Percentiles rank a stretch among this genome's conserved stretches.
These are phyloP conservation scores for Callosobruchus maculatus DNA, from an alignment of 2,888 invertebrate genomes.

Conservation along the genomic window DNA sequence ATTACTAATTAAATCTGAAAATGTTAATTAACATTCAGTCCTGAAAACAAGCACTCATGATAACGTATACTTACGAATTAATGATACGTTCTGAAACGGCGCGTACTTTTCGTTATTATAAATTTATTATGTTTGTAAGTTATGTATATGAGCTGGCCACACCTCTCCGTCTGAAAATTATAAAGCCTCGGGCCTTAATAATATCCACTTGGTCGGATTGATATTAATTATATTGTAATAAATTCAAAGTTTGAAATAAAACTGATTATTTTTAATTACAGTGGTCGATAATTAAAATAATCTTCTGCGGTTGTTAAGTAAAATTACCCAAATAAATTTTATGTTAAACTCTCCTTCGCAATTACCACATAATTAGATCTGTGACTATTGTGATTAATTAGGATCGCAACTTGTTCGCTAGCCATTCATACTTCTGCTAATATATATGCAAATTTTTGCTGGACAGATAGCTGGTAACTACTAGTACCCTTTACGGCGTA, in stretches of 20 bases:
- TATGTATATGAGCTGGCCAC: constrained; percentile 20
- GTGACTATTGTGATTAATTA: constrained; percentile 30
- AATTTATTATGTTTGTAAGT: constrained; percentile 29
- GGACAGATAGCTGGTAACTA: not conserved
- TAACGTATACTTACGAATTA: constrained; percentile 32
- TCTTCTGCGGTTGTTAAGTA: constrained; percentile 34
- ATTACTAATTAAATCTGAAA: constrained; percentile 21
- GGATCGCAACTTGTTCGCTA: constrained; percentile 9
- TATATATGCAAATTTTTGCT: constrained; percentile 22
- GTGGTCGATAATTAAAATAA: constrained; percentile 39
- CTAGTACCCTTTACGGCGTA: not conserved
- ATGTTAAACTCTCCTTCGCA: constrained; percentile 34
- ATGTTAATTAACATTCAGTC: constrained; percentile 23
- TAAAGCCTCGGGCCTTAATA: constrained; percentile 29
- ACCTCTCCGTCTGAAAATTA: constrained; percentile 36
- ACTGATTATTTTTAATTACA: constrained; percentile 38
- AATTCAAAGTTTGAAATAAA: constrained; percentile 33
- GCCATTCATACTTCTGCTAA: constrained; percentile 21
- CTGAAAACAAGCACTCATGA: constrained; percentile 24
- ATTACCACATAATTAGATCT: constrained; percentile 36
- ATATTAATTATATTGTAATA: constrained; percentile 40
- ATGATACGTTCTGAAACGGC: constrained; percentile 26
- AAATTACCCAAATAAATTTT: constrained; percentile 40
- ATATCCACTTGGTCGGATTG: constrained; percentile 32
- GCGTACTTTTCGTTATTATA: constrained; percentile 24